A percentile compares a stretch with the other conserved stretches of the same genome.
These are phyloP conservation scores for Whitmania pigra DNA, from an alignment of 1,140 invertebrate species.

Conservation along the genomic window DNA sequence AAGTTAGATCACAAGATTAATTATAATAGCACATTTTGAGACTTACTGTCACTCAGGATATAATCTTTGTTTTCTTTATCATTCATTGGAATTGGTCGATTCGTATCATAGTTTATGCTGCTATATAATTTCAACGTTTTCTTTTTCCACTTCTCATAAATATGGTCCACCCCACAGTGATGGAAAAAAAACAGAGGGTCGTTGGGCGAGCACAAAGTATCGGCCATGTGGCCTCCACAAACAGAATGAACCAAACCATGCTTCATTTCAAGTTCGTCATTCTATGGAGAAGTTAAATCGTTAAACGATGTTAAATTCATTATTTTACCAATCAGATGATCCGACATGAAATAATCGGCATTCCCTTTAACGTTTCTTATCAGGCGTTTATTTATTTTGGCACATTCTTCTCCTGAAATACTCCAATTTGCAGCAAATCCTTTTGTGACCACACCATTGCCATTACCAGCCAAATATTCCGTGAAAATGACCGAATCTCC, in stretches of 20 bases:
- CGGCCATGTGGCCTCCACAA: neutral
- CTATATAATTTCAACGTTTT: too few species aligned
- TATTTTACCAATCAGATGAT: neutral
- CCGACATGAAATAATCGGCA: neutral
- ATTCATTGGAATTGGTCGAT: too few species aligned
- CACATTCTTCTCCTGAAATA: neutral
- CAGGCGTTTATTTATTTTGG: neutral
- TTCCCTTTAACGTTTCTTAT: neutral
- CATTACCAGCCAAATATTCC: neutral
- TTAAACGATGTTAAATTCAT: neutral
- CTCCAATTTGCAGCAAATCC: constrained; percentile 3
- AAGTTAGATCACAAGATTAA: too few species aligned
- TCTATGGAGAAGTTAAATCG: neutral
- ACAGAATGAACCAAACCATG: neutral
- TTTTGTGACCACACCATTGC: neutral
- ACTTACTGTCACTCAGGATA: too few species aligned
- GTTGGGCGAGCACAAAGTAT: constrained; percentile 1
- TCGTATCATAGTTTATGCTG: too few species aligned
- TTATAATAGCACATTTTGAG: too few species aligned
- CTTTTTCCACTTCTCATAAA: neutral
- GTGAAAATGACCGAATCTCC: neutral
- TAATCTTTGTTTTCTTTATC: too few species aligned
- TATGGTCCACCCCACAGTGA: neutral
- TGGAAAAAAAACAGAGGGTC: neutral
- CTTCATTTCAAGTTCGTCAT: neutral